Conservation (phyloP, 2,113 vertebrate species). For the Pseudonaja textilis region DNA sequence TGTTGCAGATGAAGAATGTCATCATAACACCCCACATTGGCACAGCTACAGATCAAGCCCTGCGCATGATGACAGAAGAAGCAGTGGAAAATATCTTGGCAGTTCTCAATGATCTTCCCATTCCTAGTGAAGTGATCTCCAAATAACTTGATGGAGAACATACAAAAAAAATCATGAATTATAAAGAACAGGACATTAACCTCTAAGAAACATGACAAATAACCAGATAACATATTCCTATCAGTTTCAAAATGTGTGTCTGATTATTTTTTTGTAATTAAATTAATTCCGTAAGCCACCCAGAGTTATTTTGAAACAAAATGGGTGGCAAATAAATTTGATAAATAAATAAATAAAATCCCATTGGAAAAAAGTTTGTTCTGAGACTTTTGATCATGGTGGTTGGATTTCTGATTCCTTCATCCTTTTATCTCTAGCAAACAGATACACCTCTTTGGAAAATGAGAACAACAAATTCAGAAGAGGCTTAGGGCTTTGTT, state of each 20-base stretch:
- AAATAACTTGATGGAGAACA: conserved; percentile 31
- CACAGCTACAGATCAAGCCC: conserved; percentile 59
- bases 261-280: not conserved
- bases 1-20: conserved; percentile 63
- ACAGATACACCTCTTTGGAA: not conserved
- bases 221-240: not conserved
- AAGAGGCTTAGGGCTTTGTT: not conserved
- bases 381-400: not conserved
- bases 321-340: not conserved
- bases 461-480: not conserved
- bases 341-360: not conserved
- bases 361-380: not conserved
- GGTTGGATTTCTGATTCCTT: not conserved
- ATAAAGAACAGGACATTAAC: not conserved
- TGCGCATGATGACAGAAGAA: conserved; percentile 53
- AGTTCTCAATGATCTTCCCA: conserved; percentile 52
- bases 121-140: conserved; percentile 66
- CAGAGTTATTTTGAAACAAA: not conserved
- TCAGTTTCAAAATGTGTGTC: not conserved
- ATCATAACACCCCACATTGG: conserved; percentile 70
- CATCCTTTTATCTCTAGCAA: not conserved
- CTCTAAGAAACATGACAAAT: not conserved
- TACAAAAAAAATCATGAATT: not conserved
- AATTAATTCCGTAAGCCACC: not conserved
- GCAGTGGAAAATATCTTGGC: conserved; percentile 64